Base-by-base conservation (phyloP, 1,140 invertebrate genomes). In the Bombus turneri region DNA sequence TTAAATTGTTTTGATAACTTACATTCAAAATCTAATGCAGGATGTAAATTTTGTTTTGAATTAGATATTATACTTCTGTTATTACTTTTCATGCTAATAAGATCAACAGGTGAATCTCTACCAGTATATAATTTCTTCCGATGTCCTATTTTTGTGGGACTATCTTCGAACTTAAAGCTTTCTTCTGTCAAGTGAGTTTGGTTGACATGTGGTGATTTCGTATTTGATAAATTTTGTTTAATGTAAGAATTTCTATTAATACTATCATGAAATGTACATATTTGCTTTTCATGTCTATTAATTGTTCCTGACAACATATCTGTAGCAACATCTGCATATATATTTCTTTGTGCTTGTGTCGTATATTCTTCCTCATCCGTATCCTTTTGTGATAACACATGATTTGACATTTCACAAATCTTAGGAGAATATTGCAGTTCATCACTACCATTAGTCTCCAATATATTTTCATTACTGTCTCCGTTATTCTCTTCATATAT, bases 41-140 rank as follows among this genome's bases (percentile, higher is more conserved):
- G 92, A 90, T 93, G 92, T 39, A 80, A 78, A 84, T 18, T 68
- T 22, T 79, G 2, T 34, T 28, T 83, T 31, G 13, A 0, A 4
- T 41, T 9, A 41, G 43, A 72, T 37, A 81, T 25, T 62, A 3
- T 71, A n/a, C n/a, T 37, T 77, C 5, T 73, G 25, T 28, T 53
- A n/a, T 25, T 39, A 25, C 3, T 64, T n/a, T 64, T 72, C 18
- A 47, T 77, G 57, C 37, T 47, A 53, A 88, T 77, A 37, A 94
- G 66, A 77, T 93, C 92, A 39, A 90, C 72, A 13, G 92, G 91
- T 13, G 92, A 93, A 73, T 92, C 57, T 59, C 86, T 88, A 12
- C 75, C 86, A 12, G 78, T 92, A 31, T 90, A 94, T 18, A 93
- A 90, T 80, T 93, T 93, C 43, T 90, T 92, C 22, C 88, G 86